Conservation (phyloP, 2,113 vertebrate species). For the Pelecanoides urinatrix region DNA sequence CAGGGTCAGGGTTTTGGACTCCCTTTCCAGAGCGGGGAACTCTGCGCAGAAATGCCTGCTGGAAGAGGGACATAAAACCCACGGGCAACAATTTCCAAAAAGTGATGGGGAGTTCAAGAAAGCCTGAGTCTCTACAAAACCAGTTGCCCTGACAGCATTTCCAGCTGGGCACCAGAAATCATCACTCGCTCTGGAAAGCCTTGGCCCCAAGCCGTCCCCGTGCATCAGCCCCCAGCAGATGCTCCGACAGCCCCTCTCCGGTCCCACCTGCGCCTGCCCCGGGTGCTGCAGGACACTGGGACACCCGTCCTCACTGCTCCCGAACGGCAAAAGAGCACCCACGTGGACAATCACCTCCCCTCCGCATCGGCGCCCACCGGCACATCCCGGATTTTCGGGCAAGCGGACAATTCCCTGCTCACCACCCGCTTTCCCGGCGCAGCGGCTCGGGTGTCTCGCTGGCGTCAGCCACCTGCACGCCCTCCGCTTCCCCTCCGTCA, state of each 20-base stretch:
- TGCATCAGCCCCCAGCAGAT: neutral
- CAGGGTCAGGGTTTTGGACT: neutral
- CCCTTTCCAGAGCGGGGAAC: neutral
- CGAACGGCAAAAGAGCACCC: neutral
- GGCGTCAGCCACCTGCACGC: neutral
- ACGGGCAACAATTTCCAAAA: neutral
- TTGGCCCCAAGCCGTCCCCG: neutral
- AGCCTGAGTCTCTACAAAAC: neutral
- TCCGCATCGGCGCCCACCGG: rapidly evolving
- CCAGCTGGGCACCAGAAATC: neutral
- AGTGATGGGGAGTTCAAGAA: neutral
- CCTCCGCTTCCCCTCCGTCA: neutral
- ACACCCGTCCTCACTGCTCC: rapidly evolving
- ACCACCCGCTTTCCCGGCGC: neutral
- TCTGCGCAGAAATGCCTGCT: neutral
- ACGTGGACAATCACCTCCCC: rapidly evolving
- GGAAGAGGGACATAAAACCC: neutral
- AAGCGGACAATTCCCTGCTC: neutral
- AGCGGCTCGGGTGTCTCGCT: neutral
- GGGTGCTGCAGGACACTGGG: neutral
- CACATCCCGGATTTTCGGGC: neutral
- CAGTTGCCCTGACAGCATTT: neutral
- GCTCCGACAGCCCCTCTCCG: neutral
- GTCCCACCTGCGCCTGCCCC: neutral
- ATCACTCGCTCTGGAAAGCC: neutral